Conservation (phyloP, 2,797 vertebrate species). For the Heterohyrax brucei region DNA sequence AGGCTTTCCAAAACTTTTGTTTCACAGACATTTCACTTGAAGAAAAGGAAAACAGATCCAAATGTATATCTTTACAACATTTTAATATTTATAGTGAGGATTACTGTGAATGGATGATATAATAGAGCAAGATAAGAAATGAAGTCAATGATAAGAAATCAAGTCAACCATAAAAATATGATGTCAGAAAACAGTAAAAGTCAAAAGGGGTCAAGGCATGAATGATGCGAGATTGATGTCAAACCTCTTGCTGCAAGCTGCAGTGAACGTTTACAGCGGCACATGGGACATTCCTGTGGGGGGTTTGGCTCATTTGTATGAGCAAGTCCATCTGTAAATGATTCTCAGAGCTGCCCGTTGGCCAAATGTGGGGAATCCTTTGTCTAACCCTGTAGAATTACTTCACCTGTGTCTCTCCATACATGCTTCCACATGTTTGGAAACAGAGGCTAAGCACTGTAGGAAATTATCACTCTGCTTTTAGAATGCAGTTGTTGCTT, state of each 20-base stretch:
- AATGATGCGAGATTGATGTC: neutral
- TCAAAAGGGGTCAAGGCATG: neutral
- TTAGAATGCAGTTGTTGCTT: slow-evolving; percentile 35
- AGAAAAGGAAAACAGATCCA: neutral
- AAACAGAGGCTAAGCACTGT: neutral
- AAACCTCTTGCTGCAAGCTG: neutral
- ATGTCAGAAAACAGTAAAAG: neutral
- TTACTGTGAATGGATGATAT: slow-evolving; percentile 42
- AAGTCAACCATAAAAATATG: neutral
- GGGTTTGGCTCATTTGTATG: neutral
- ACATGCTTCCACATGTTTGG: neutral
- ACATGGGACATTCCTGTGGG: neutral
- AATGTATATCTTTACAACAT: neutral
- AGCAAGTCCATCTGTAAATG: neutral
- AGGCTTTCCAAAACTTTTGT: slow-evolving; percentile 4
- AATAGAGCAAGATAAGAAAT: slow-evolving; percentile 31
- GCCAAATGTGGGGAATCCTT: neutral
- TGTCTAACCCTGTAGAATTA: neutral
- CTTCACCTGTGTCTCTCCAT: neutral
- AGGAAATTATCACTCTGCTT: neutral
- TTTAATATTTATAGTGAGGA: slow-evolving; percentile 55
- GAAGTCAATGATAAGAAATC: neutral
- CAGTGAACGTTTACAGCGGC: neutral
- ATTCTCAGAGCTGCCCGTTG: neutral
- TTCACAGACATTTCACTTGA: slow-evolving; percentile 49